Conservation (phyloP, 2,113 vertebrate species). For the Solea solea region DNA sequence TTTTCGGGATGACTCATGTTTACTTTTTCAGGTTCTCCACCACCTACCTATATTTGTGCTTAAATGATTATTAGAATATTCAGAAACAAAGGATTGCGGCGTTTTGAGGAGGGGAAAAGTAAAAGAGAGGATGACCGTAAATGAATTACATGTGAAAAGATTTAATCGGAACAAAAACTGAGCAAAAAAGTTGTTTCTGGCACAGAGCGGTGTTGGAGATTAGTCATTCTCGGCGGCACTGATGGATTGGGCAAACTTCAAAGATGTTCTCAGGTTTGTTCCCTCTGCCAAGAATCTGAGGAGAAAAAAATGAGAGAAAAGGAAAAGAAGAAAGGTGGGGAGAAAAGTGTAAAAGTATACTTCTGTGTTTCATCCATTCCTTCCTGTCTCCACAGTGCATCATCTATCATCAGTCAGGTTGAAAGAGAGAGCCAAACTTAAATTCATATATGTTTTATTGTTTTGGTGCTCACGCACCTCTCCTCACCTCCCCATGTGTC, state of each 20-base stretch:
- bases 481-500: neutral
- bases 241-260: slow-evolving; percentile 11
- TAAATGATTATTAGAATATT: no score
- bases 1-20: no score
- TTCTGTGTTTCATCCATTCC: neutral
- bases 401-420: slow-evolving; percentile 24
- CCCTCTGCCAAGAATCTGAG: neutral
- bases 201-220: slow-evolving; percentile 1
- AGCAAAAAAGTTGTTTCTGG: slow-evolving; percentile 4
- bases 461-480: neutral
- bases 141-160: no score
- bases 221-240: slow-evolving; percentile 7
- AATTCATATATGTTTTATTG: slow-evolving; percentile 7
- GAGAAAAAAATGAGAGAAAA: neutral
- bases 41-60: no score
- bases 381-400: slow-evolving; percentile 1
- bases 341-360: neutral
- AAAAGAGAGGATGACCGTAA: no score
- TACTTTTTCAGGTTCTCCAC: no score
- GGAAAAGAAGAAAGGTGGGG: neutral
- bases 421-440: slow-evolving; percentile 10
- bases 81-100: no score
- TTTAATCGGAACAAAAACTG: neutral
- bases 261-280: neutral
- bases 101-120: no score